Percentiles rank a stretch among this genome's conserved stretches.
These are phyloP conservation scores for Ramazzottius varieornatus DNA, from an alignment of 2,888 invertebrate genomes.

Conservation along the genomic window DNA sequence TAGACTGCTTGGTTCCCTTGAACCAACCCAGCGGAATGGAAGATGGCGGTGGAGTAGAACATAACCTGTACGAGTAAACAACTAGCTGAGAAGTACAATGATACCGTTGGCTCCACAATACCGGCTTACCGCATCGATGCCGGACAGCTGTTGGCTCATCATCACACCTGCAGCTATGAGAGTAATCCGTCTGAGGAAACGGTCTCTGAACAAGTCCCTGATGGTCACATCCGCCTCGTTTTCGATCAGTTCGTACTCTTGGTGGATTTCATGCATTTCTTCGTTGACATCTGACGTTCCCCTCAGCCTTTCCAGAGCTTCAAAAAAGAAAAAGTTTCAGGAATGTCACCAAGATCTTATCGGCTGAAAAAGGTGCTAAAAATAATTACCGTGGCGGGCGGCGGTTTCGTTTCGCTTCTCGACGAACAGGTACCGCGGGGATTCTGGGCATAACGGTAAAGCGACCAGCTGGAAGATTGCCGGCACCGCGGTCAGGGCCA, in stretches of 20 bases:
- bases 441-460: slow-evolving; percentile 23
- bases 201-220: slow-evolving; percentile 39
- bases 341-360: too few relatives aligned
- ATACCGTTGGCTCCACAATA: too few relatives aligned
- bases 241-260: slow-evolving; percentile 11
- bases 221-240: slow-evolving; percentile 30
- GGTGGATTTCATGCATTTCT: slow-evolving; percentile 16
- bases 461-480: slow-evolving; percentile 20
- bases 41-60: slow-evolving; percentile 56
- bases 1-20: slow-evolving; percentile 35
- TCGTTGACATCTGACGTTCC: slow-evolving; percentile 16
- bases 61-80: too few relatives aligned
- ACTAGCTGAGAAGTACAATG: too few relatives aligned
- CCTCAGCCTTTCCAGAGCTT: slow-evolving; percentile 19
- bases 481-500: slow-evolving; percentile 21
- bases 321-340: too few relatives aligned
- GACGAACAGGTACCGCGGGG: slow-evolving; percentile 21
- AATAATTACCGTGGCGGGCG: too few relatives aligned
- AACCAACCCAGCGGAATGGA: slow-evolving; percentile 39
- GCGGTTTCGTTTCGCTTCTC: slow-evolving; percentile 13
- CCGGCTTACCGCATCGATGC: too few relatives aligned
- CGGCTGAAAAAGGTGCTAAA: too few relatives aligned
- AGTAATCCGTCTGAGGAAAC: slow-evolving; percentile 45
- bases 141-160: slow-evolving; percentile 64
- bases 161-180: slow-evolving; percentile 52